Percentiles rank a stretch among this genome's conserved stretches.
Conservation (phyloP, 2,888 invertebrate genomes). For the Embidobia sp. region DNA sequence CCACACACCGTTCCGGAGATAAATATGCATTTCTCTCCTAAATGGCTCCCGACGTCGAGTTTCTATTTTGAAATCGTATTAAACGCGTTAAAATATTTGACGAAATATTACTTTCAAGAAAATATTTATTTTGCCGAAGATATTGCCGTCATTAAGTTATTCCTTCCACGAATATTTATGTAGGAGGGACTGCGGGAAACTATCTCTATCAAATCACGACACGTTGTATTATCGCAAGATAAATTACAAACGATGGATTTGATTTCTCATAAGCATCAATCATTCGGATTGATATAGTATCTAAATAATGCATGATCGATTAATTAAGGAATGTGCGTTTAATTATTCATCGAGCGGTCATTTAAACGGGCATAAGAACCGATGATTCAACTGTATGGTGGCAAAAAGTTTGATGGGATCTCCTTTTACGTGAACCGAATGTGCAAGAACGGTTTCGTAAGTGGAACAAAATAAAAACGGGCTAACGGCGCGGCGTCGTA, state of each 20-base stretch:
- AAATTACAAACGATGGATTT: constrained; percentile 20
- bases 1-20: too few species aligned
- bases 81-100: constrained; percentile 20
- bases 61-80: constrained; percentile 23
- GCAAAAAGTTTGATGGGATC: not conserved
- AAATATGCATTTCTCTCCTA: constrained; percentile 22
- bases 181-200: constrained; percentile 6
- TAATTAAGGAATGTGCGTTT: not conserved
- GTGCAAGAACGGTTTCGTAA: constrained; percentile 13
- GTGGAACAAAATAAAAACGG: constrained; percentile 26
- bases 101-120: not conserved
- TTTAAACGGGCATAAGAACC: too few species aligned
- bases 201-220: constrained; percentile 12
- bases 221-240: constrained; percentile 19
- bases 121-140: constrained; percentile 19
- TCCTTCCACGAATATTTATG: constrained; percentile 2
- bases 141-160: not conserved
- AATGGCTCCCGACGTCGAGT: not conserved
- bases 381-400: not conserved
- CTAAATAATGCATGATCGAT: constrained; percentile 22
- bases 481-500: constrained; percentile 29
- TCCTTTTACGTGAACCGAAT: not conserved
- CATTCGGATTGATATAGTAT: not conserved
- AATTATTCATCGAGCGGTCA: constrained; percentile 9
- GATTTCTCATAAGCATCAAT: constrained; percentile 16